Base-by-base conservation (phyloP, 2,888 invertebrate genomes). In the Chalcis sispes region DNA sequence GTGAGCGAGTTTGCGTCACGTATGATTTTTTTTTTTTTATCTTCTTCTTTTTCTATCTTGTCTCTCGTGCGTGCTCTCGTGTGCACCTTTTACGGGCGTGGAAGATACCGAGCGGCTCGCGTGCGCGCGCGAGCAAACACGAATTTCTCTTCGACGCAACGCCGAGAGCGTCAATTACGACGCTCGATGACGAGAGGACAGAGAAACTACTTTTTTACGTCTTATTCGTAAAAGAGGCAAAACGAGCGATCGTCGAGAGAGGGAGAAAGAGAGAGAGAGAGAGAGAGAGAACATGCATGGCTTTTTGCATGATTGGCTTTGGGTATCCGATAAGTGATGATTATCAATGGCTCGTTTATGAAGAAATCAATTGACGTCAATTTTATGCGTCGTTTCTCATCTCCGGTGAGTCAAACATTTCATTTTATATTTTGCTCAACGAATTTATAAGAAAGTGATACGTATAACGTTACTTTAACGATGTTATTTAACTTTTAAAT, bases 91-190 rank as follows among this genome's bases (percentile, higher is more conserved):
- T 42, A 29, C 25, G 20, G 3, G 46, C 25, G 3, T 18, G 59
- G 27, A 61, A 23, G n/a, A 0, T 40, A 23, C 2, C 8, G 32
- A 15, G 42, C 18, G n/a, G 4, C 5, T 23, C 36, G 42, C 54
- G 20, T 25, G 61, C 15, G 36, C 40, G 36, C 15, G 66, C 15
- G 15, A 46, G 15, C 8, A 40, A 5, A 10, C 5, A 18, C 15
- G 54, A 5, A 25, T 64, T 27, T 42, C 18, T 66, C 54, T 54
- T 66, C 52, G 20, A n/a, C 29, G 18, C 25, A 66, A 52, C 66
- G 66, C 66, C 66, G 46, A 56, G 7, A 67, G 66, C 42, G 66
- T 29, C 66, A 56, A 67, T 67, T 56, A 75, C 74, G 71, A 13
- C 27, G 27, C 13, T 59, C 59, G 62, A n/a, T 10, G 20, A 18